Percentiles rank a stretch among this genome's conserved stretches.
These are phyloP conservation scores for Eupithecia centaureata DNA, from an alignment of 2,888 invertebrate genomes.

Conservation along the genomic window DNA sequence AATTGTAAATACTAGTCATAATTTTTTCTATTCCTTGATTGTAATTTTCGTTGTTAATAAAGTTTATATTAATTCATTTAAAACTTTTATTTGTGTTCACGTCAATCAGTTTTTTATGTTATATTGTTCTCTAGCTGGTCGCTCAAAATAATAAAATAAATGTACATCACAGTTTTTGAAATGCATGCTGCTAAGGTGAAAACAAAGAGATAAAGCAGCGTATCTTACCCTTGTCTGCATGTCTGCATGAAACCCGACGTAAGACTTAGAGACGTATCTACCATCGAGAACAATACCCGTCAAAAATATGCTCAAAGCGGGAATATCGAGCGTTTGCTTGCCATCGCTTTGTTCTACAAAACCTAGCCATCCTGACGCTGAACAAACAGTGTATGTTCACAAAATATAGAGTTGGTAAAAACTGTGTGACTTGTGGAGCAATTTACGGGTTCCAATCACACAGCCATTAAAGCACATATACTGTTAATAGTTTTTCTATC, in stretches of 20 bases:
- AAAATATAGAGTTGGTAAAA: background rate
- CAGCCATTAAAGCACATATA: too few relatives aligned
- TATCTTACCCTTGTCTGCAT: background rate
- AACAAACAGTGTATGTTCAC: background rate
- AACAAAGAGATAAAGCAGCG: background rate
- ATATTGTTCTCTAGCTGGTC: too few relatives aligned
- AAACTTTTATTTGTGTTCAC: too few relatives aligned
- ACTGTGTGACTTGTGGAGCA: background rate
- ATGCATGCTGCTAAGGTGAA: background rate
- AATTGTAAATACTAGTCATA: too few relatives aligned
- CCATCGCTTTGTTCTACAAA: conserved; percentile 28
- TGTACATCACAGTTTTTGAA: background rate
- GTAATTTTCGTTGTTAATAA: too few relatives aligned
- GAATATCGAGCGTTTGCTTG: conserved; percentile 51
- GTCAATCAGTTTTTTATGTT: too few relatives aligned
- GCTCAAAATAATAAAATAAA: too few relatives aligned
- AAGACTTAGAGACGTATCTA: conserved; percentile 4
- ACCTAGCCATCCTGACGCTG: background rate
- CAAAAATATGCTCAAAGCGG: conserved; percentile 55
- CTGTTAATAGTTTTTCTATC: too few relatives aligned
- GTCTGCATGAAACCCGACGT: background rate
- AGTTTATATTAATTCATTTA: too few relatives aligned
- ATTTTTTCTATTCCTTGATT: too few relatives aligned
- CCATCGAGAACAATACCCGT: conserved; percentile 51
- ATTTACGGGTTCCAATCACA: background rate